phyloP scores from a whole-genome alignment of 1,140 invertebrate genomes.

The Cydia fagiglandana region DNA sequence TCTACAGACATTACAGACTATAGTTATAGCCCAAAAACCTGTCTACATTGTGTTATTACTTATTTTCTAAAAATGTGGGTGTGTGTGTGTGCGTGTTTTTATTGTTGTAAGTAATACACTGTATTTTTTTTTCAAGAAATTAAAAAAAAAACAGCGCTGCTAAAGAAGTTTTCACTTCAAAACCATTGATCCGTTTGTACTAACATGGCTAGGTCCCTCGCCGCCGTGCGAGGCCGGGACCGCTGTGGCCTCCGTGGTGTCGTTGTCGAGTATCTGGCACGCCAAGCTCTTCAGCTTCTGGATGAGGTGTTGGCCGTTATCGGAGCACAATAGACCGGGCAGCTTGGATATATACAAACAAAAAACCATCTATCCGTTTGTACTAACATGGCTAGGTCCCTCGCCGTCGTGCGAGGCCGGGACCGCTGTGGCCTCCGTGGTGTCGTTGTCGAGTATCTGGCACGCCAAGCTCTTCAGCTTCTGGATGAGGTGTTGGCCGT shows the following conservation, averaged over 20 bases:
- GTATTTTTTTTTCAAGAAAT: no score
- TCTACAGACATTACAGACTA: no score
- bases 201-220: slow-evolving; percentile 60
- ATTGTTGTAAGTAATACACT: no score
- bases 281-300: slow-evolving; percentile 71
- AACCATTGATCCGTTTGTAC: background rate
- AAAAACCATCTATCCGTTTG: no score
- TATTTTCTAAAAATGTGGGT: no score
- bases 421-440: slow-evolving; percentile 40
- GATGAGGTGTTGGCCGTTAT: slow-evolving; percentile 72
- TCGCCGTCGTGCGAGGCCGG: slow-evolving; percentile 46
- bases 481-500: slow-evolving; percentile 71
- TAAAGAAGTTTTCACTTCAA: no score
- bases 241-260: slow-evolving; percentile 38
- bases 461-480: slow-evolving; percentile 69
- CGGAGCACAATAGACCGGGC: slow-evolving; percentile 62
- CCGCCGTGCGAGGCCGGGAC: slow-evolving; percentile 42
- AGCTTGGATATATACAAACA: slow-evolving; percentile 61
- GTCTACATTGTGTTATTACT: no score
- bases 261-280: slow-evolving; percentile 58
- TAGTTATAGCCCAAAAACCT: no score
- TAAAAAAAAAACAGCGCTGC: no score
- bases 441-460: slow-evolving; percentile 55
- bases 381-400: slow-evolving; percentile 56
- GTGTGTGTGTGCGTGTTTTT: no score